Conservation (phyloP, 1,140 invertebrate species). For the Drosophila arizonae region DNA sequence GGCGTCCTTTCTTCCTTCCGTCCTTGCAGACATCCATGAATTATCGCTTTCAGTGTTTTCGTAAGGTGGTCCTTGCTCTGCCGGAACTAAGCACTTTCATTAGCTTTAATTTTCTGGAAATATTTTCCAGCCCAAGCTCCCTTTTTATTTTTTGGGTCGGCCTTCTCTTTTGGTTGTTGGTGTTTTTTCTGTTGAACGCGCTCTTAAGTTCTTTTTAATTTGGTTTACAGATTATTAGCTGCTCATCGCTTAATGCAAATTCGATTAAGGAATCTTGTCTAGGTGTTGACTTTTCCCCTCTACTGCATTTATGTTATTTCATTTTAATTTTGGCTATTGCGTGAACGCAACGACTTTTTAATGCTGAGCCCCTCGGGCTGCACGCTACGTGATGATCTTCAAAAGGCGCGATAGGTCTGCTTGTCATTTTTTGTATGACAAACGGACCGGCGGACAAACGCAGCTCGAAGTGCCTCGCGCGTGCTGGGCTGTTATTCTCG, state of each 20-base stretch:
- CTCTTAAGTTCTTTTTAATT: slow-evolving; percentile 69
- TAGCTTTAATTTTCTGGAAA: slow-evolving; percentile 81
- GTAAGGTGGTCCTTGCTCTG: slow-evolving; percentile 50
- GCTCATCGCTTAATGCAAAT: slow-evolving; percentile 74
- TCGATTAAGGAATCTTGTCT: slow-evolving; percentile 61
- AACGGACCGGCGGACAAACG: slow-evolving; percentile 27
- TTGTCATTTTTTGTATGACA: slow-evolving; percentile 56
- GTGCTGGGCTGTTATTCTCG: slow-evolving; percentile 69
- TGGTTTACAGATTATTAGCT: slow-evolving; percentile 81
- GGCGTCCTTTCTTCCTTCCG: slow-evolving; percentile 8
- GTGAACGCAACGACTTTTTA: slow-evolving; percentile 43
- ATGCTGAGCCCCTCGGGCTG: slow-evolving; percentile 42
- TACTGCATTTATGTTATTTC: slow-evolving; percentile 61
- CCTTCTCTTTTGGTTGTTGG: slow-evolving; percentile 29
- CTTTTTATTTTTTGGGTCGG: slow-evolving; percentile 38
- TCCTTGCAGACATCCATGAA: slow-evolving; percentile 59
- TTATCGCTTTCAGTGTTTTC: slow-evolving; percentile 77
- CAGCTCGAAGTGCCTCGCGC: slow-evolving; percentile 42
- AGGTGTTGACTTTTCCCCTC: neutral
- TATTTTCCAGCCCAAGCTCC: slow-evolving; percentile 60
- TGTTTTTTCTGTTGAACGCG: slow-evolving; percentile 60
- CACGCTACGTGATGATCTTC: slow-evolving; percentile 40
- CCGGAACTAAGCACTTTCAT: slow-evolving; percentile 68
- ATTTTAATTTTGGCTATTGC: slow-evolving; percentile 54
- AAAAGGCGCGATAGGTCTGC: slow-evolving; percentile 3